Percentiles rank a stretch among this genome's conserved stretches.
These are phyloP conservation scores for Ardeotis arabs DNA, from an alignment of 2,113 vertebrate species.

Conservation along the genomic window DNA sequence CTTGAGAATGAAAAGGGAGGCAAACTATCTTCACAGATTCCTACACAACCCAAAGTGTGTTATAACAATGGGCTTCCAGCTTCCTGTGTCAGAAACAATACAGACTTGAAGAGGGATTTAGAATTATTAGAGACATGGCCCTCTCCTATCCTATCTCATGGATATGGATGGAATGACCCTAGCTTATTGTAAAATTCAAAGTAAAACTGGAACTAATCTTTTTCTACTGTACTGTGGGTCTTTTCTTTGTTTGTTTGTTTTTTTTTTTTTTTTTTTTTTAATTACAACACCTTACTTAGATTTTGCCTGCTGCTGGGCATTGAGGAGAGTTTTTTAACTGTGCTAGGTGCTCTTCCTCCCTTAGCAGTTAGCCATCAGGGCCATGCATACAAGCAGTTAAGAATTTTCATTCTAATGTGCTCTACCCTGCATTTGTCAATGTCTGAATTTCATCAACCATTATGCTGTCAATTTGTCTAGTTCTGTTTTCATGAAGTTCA, in stretches of 20 bases:
- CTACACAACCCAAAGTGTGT: not conserved
- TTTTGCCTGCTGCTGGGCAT: not conserved
- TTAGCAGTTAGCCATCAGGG: not conserved
- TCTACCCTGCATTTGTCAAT: conserved; percentile 19
- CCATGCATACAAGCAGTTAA: not conserved
- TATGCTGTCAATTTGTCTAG: conserved; percentile 27
- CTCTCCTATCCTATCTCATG: not conserved
- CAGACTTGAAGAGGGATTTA: not conserved
- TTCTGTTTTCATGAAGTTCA: conserved; percentile 16
- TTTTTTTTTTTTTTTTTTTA: not conserved
- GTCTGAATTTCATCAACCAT: not conserved
- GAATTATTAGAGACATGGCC: not conserved
- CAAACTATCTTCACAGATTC: not conserved
- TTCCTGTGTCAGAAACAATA: not conserved
- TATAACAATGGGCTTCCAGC: not conserved
- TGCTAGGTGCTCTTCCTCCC: not conserved
- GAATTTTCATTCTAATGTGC: not conserved
- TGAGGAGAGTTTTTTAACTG: not conserved
- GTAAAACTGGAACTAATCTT: not conserved
- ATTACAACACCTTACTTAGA: not conserved
- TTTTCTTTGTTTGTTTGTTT: no score
- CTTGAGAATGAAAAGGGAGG: not conserved
- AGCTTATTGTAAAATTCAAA: not conserved
- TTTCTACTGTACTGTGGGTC: not conserved
- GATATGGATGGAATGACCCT: not conserved